These are phyloP conservation scores for Parasteatoda lunata DNA, from an alignment of 2,888 invertebrate species.

Conservation along the genomic window DNA sequence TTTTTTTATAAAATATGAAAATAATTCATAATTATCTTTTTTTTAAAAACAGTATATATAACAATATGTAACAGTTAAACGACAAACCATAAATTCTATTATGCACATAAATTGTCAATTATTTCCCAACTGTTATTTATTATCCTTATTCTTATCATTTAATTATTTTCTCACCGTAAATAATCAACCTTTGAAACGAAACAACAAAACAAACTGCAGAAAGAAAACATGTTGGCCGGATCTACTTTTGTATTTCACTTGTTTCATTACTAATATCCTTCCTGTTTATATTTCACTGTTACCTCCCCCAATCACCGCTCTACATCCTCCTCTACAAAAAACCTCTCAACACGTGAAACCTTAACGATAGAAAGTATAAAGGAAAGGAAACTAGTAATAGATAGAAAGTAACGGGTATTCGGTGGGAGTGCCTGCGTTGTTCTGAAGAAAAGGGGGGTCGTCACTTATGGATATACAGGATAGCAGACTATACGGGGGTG, in stretches of 20 bases:
- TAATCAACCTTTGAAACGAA: too few relatives aligned
- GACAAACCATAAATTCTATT: too few relatives aligned
- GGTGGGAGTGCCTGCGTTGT: slow-evolving; percentile 14
- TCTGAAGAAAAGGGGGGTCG: slow-evolving; percentile 33
- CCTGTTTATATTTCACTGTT: slow-evolving; percentile 43
- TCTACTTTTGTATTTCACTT: slow-evolving; percentile 15
- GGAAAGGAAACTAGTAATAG: slow-evolving; percentile 33
- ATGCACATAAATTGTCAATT: too few relatives aligned
- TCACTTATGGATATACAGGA: slow-evolving; percentile 64
- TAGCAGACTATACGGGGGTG: slow-evolving; percentile 38
- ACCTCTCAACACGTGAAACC: slow-evolving; percentile 23
- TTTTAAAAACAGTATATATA: too few relatives aligned
- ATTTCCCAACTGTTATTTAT: too few relatives aligned
- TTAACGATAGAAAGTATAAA: slow-evolving; percentile 37
- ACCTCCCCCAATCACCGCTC: slow-evolving; percentile 17
- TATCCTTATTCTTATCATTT: too few relatives aligned
- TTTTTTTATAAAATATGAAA: too few relatives aligned
- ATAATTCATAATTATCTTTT: too few relatives aligned
- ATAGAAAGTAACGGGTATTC: slow-evolving; percentile 9
- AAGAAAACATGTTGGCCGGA: not conserved
- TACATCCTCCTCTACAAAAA: not conserved
- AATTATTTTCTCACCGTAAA: too few relatives aligned
- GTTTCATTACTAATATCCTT: slow-evolving; percentile 31
- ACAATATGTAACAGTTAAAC: too few relatives aligned
- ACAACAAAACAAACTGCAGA: not conserved